A percentile compares a stretch with the other conserved stretches of the same genome.
phyloP scores from a whole-genome alignment of 2,888 invertebrate species.

The Ennomos quercinarius region DNA sequence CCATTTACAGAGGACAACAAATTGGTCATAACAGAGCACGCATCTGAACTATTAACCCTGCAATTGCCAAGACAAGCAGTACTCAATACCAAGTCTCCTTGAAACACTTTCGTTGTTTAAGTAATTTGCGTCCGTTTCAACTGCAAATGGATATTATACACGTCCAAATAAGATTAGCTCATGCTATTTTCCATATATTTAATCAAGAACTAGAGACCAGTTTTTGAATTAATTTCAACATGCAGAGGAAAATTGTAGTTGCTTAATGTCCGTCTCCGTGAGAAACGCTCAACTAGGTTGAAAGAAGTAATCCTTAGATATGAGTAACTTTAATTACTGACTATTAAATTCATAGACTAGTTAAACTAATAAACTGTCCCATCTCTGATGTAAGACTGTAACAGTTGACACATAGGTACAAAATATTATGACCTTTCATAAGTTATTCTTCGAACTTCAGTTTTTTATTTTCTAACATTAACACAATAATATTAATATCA shows the following conservation, averaged over 20 bases:
- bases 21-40: constrained; percentile 41
- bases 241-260: constrained; percentile 20
- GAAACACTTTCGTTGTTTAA: constrained; percentile 69
- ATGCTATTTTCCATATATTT: constrained; percentile 30
- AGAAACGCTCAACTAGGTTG: constrained; percentile 13
- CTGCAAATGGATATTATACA: constrained; percentile 27
- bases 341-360: too few relatives aligned
- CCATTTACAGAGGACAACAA: constrained; percentile 23
- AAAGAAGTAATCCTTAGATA: constrained; percentile 5
- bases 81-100: constrained; percentile 55
- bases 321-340: constrained; percentile 3
- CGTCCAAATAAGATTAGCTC: constrained; percentile 19
- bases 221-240: constrained; percentile 16
- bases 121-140: constrained; percentile 54
- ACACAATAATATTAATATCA: too few relatives aligned
- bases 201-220: constrained; percentile 17
- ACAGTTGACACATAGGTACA: too few relatives aligned
- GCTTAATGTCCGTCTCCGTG: constrained; percentile 28
- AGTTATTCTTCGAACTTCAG: too few relatives aligned
- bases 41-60: constrained; percentile 61
- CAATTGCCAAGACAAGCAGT: constrained; percentile 43
- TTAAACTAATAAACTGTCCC: too few relatives aligned
- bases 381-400: too few relatives aligned
- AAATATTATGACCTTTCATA: too few relatives aligned
- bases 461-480: too few relatives aligned